Evolutionary conservation across 1,140 invertebrate species (phyloP).

Genomic region (Trigoniulus corallinus): DNA sequence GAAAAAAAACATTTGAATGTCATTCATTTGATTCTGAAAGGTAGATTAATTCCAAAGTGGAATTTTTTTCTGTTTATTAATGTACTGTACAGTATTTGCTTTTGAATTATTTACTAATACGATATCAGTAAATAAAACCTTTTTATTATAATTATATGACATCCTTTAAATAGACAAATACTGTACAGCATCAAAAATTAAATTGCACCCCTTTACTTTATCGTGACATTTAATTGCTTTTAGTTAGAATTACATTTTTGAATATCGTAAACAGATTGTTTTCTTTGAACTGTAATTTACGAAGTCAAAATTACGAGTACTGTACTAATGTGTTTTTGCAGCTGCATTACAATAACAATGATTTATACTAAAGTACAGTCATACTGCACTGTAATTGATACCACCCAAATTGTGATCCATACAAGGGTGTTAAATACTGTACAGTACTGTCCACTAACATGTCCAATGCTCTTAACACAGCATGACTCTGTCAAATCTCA

Average conservation of each 20-base stretch:
- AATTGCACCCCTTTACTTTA: background rate
- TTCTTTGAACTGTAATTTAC: background rate
- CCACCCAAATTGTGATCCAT: background rate
- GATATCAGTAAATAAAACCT: background rate
- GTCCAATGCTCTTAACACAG: background rate
- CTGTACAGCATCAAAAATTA: background rate
- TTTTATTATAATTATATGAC: background rate
- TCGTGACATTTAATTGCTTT: background rate
- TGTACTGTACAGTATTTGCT: background rate
- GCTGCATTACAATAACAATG: background rate
- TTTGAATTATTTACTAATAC: background rate
- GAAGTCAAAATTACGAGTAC: background rate
- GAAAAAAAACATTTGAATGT: background rate
- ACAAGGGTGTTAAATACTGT: background rate
- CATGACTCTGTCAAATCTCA: background rate
- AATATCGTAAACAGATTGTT: background rate
- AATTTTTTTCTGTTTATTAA: background rate
- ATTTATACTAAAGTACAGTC: background rate
- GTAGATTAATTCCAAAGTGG: background rate
- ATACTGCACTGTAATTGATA: background rate
- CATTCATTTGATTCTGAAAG: background rate
- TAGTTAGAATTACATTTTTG: background rate
- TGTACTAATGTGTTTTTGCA: background rate
- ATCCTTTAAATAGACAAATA: background rate
- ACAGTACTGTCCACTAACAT: background rate